Conservation (phyloP, 1,140 invertebrate genomes). For the Paralvinella palmiformis region DNA sequence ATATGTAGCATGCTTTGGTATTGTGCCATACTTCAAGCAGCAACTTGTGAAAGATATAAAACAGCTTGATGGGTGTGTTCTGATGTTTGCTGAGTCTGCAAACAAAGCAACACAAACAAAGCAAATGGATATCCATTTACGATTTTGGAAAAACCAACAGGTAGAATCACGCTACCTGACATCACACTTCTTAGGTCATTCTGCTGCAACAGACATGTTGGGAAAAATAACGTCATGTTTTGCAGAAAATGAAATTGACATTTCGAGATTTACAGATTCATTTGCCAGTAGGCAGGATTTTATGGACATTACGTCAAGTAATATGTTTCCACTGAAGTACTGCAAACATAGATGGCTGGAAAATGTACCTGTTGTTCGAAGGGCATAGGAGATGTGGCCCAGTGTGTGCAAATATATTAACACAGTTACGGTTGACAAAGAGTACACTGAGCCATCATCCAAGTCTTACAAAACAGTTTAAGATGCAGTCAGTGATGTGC, state of each 20-base stretch:
- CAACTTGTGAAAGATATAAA: not conserved
- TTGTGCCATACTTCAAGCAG: conserved; percentile 20
- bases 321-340: conserved; percentile 13
- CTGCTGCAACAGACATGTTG: conserved; percentile 22
- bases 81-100: conserved; percentile 25
- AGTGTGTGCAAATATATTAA: conserved; percentile 19
- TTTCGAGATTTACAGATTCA: conserved; percentile 7
- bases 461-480: not conserved
- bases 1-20: conserved; percentile 23
- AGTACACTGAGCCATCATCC: conserved; percentile 9
- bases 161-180: conserved; percentile 12
- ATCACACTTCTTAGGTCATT: conserved; percentile 19
- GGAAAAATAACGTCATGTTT: conserved; percentile 14
- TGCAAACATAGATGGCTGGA: conserved; percentile 17
- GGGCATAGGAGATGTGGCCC: conserved; percentile 9
- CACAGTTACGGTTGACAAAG: conserved; percentile 10
- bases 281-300: conserved; percentile 19
- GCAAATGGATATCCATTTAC: conserved; percentile 27
- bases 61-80: not conserved
- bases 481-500: not conserved
- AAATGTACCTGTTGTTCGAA: conserved; percentile 13
- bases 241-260: conserved; percentile 11
- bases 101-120: conserved; percentile 22
- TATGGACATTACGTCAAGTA: conserved; percentile 1
- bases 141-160: conserved; percentile 17